Evolutionary conservation across 2,797 vertebrate species (phyloP).

Genomic region (Argyrosomus regius): DNA sequence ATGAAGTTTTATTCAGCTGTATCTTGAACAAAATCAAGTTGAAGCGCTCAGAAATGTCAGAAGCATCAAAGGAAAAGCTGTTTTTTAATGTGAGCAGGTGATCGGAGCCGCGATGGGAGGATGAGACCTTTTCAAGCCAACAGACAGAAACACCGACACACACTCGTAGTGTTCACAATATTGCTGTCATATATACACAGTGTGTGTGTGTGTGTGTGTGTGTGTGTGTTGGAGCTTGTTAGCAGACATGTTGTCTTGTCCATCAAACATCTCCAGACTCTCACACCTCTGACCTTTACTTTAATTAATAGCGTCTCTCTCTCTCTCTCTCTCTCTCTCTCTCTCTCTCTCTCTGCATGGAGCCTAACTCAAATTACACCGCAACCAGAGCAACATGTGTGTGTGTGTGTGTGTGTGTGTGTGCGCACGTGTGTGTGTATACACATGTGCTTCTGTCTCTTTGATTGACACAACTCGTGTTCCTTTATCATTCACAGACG

Average conservation of each 20-base stretch:
- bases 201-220: background rate
- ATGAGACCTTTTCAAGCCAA: conserved; percentile 37
- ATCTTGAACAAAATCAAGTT: background rate
- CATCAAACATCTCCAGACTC: conserved; percentile 45
- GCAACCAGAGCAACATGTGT: background rate
- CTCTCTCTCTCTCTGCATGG: background rate
- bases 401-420: background rate
- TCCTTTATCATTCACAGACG: background rate
- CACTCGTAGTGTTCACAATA: background rate
- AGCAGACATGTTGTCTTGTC: conserved; percentile 52
- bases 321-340: conserved; percentile 13
- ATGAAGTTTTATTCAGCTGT: background rate
- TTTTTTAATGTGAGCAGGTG: conserved; percentile 22
- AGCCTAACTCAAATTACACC: conserved; percentile 10
- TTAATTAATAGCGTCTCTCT: conserved; percentile 53
- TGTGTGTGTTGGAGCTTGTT: conserved; percentile 37
- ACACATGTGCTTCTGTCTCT: background rate
- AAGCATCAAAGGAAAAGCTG: background rate
- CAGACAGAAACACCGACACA: background rate
- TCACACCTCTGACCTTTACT: conserved; percentile 58
- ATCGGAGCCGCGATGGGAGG: background rate
- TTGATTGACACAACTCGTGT: background rate
- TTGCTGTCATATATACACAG: background rate
- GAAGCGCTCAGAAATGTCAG: conserved; percentile 4
- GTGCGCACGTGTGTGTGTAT: conserved; percentile 3